Percentiles rank a stretch among this genome's conserved stretches.
Evolutionary conservation across 2,888 invertebrate species (phyloP).

Genomic region (Melinaea menophilus): DNA sequence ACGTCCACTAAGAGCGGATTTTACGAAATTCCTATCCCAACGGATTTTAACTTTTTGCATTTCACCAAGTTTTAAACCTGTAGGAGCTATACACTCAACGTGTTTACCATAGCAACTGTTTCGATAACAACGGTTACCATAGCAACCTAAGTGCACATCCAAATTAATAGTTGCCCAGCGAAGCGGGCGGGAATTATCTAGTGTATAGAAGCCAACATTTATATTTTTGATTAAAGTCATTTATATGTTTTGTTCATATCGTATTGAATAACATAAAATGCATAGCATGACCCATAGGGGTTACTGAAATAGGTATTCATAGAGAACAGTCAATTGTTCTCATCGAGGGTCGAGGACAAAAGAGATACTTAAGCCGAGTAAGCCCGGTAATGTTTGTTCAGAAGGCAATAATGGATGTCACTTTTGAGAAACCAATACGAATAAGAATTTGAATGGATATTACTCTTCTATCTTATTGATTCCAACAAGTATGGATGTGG

Average conservation of each 20-base stretch:
- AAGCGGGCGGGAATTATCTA: no score
- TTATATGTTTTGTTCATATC: not conserved
- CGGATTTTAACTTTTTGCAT: no score
- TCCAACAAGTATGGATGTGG: constrained; percentile 7
- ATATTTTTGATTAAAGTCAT: no score
- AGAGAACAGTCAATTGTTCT: constrained; percentile 29
- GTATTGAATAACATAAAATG: not conserved
- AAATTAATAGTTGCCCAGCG: no score
- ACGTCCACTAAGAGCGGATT: no score
- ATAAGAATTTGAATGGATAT: constrained; percentile 5
- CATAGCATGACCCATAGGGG: not conserved
- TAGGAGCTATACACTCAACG: no score
- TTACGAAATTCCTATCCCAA: no score
- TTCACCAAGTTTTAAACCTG: no score
- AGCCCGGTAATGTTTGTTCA: constrained; percentile 62
- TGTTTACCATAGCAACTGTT: no score
- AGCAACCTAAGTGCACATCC: no score
- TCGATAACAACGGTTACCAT: no score
- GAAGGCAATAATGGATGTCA: constrained; percentile 69
- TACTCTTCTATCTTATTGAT: constrained; percentile 5
- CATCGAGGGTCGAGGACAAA: constrained; percentile 39
- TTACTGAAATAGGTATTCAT: constrained; percentile 18
- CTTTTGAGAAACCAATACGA: constrained; percentile 49
- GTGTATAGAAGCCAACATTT: no score
- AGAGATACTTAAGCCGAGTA: constrained; percentile 47